Conservation (phyloP, 1,140 invertebrate genomes). For the Zophobas atratus region DNA sequence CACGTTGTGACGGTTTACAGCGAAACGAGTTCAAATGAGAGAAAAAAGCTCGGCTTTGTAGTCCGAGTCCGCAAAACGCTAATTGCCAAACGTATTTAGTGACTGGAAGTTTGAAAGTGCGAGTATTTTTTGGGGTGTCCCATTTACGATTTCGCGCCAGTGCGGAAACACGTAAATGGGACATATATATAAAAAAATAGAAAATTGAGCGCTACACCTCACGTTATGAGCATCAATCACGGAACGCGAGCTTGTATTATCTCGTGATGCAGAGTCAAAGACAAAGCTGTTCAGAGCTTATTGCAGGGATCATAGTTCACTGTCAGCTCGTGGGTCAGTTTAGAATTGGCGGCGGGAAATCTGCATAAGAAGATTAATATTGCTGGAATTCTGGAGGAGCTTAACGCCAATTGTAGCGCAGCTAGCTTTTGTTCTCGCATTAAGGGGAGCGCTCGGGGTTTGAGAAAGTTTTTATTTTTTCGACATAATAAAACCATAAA, state of each 20-base stretch:
- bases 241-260: neutral
- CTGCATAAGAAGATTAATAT: slow-evolving; percentile 35
- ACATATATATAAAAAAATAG: too few species aligned
- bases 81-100: too few species aligned
- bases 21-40: neutral
- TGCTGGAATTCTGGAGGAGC: neutral
- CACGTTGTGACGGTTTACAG: neutral
- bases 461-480: too few species aligned
- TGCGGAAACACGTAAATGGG: neutral
- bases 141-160: too few species aligned
- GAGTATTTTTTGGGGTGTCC: too few species aligned
- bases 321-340: slow-evolving; percentile 4
- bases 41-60: neutral
- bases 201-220: neutral
- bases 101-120: too few species aligned
- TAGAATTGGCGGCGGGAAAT: neutral
- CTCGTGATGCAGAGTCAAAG: slow-evolving; percentile 2
- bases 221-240: slow-evolving; percentile 4
- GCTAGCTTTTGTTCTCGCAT: slow-evolving; percentile 7
- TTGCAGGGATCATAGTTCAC: slow-evolving; percentile 17
- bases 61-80: neutral
- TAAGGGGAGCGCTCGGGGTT: too few species aligned
- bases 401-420: neutral
- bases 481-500: too few species aligned
- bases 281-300: slow-evolving; percentile 12